Percentiles rank a stretch among this genome's conserved stretches.
Conservation (phyloP, 2,113 vertebrate genomes). For the Pelobates fuscus region DNA sequence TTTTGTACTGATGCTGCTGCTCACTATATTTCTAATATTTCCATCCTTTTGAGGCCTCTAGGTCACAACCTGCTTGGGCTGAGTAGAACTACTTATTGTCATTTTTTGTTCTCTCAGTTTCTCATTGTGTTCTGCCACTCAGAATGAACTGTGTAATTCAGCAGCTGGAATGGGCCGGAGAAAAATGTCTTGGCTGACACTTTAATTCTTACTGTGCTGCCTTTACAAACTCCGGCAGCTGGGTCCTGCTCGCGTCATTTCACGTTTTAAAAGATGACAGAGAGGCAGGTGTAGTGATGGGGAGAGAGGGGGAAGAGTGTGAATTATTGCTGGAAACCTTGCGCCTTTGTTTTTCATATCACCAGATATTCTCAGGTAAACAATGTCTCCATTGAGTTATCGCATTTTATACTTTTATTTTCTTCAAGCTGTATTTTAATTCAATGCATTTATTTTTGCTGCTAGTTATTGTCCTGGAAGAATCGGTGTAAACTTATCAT, state of each 20-base stretch:
- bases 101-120: not conserved
- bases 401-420: not conserved
- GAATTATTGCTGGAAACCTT: not conserved
- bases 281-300: conserved; percentile 24
- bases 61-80: not conserved
- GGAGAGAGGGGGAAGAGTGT: too few species aligned
- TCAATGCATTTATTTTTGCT: not conserved
- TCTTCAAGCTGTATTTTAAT: not conserved
- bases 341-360: too few species aligned
- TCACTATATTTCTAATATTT: too few species aligned
- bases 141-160: conserved; percentile 39
- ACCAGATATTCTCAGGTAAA: not conserved
- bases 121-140: conserved; percentile 12
- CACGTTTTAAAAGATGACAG: conserved; percentile 23
- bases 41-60: not conserved
- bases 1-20: too few species aligned
- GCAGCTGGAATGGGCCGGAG: conserved; percentile 39
- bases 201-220: conserved; percentile 36
- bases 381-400: not conserved
- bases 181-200: conserved; percentile 38
- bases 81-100: not conserved
- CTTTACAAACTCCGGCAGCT: conserved; percentile 22
- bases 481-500: not conserved
- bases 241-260: conserved; percentile 27
- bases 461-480: not conserved